phyloP scores from a whole-genome alignment of 2,888 invertebrate genomes.

The Orchesella flavescens region DNA sequence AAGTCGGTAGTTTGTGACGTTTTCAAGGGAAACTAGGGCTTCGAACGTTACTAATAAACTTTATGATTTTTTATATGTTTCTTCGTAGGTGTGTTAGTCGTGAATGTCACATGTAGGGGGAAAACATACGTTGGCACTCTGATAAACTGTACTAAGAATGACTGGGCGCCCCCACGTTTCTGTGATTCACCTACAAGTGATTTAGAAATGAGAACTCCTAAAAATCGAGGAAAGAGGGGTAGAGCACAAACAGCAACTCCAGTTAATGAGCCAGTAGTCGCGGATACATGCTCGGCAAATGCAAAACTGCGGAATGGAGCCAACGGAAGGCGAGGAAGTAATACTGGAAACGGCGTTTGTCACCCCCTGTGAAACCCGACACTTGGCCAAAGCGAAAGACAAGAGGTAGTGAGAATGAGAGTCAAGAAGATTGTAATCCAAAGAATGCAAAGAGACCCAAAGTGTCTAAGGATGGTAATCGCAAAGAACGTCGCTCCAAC shows the following conservation, averaged over 20 bases:
- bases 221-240: slow-evolving; percentile 92
- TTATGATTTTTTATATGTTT: slow-evolving; percentile 14
- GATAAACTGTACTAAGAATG: slow-evolving; percentile 95
- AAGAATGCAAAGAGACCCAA: slow-evolving; percentile 74
- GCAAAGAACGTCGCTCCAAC: slow-evolving; percentile 69
- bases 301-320: slow-evolving; percentile 90
- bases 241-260: slow-evolving; percentile 77
- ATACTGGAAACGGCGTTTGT: slow-evolving; percentile 75
- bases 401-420: slow-evolving; percentile 72
- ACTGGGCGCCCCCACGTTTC: slow-evolving; percentile 98
- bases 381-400: slow-evolving; percentile 72
- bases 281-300: slow-evolving; percentile 85
- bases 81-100: slow-evolving; percentile 93
- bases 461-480: slow-evolving; percentile 64
- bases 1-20: too few relatives aligned
- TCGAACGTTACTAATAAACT: not conserved
- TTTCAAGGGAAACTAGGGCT: too few relatives aligned
- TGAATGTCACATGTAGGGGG: slow-evolving; percentile 98
- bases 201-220: slow-evolving; percentile 92
- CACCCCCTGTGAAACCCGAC: slow-evolving; percentile 71
- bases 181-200: slow-evolving; percentile 98
- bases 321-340: slow-evolving; percentile 85
- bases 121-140: slow-evolving; percentile 98
- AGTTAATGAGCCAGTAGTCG: slow-evolving; percentile 86
- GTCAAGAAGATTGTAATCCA: slow-evolving; percentile 72